These are phyloP conservation scores for Lydus trimaculatus DNA, from an alignment of 2,888 invertebrate genomes.

Conservation along the genomic window DNA sequence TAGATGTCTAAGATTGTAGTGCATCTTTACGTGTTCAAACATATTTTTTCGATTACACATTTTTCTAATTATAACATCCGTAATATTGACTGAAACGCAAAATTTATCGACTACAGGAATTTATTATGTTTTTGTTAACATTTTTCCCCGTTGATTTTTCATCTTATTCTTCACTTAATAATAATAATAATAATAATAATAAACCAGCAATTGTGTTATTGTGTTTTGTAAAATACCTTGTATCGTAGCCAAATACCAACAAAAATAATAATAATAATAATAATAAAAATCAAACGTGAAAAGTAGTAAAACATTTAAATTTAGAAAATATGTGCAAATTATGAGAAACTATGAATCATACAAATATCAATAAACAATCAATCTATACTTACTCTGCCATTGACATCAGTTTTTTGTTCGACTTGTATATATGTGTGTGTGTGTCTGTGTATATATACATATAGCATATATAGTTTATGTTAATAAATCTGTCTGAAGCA, in stretches of 20 bases:
- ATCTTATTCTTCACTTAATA: not conserved
- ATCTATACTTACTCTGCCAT: not conserved
- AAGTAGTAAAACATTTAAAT: not conserved
- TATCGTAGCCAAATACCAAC: too few species aligned
- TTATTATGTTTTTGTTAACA: not conserved
- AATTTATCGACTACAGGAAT: not conserved
- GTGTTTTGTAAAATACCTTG: too few species aligned
- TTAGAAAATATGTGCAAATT: not conserved
- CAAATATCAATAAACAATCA: not conserved
- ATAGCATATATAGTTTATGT: too few species aligned
- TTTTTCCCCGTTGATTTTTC: not conserved
- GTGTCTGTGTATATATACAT: too few species aligned
- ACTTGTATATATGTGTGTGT: too few species aligned
- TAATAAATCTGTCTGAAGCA: not conserved
- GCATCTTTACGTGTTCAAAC: not conserved
- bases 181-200: not conserved
- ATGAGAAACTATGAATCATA: not conserved
- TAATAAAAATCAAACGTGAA: not conserved
- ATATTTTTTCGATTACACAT: conserved; percentile 1
- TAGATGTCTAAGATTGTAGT: not conserved
- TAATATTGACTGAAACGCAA: not conserved
- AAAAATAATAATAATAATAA: too few species aligned
- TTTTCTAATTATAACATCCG: not conserved
- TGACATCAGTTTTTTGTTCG: not conserved
- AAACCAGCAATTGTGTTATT: too few species aligned